Evolutionary conservation across 2,888 invertebrate species (phyloP), one percentile per base, ranked within the genome.

Genomic region (Aleiodes testaceus): DNA sequence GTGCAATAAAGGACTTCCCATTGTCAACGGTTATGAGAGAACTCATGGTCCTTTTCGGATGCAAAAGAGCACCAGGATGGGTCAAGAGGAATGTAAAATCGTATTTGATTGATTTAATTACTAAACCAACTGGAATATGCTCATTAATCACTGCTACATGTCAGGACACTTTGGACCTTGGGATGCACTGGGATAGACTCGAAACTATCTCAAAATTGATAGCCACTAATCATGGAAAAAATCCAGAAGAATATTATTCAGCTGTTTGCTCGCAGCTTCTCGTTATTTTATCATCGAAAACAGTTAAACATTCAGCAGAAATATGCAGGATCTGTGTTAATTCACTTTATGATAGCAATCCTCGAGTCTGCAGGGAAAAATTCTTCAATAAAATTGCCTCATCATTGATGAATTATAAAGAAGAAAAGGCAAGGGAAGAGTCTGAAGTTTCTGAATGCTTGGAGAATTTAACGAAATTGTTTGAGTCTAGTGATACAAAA

Each of bases 11-110:
- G 18, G 89, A 89, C 70, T 90, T 91, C 70, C 92, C 92, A 77
- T 91, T 91, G 79, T 90, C 91, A 22, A 85, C 90, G 61, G 87
- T 93, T 42, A 91, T 94, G 81, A 92, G 91, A 80, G 93, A 94
- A 84, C 88, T 94, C n/a, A 89, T 94, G 87, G 88, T 92, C 52
- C 88, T 94, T 44, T 91, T 91, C 79, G 90, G 90, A 83, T 84
- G 87, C 12, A 85, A 82, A 69, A 87, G 89, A 44, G 88, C 90
- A 22, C 93, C 93, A 2, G 82, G 81, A 11, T 94, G 94, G 92
- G 89, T 93, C 50, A 91, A 90, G 80, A 89, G 88, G 83, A 88
- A 89, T 11, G 90, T 93, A 77, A 89, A 90, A 30, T 89, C 89
- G 74, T 90, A 91, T 80, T 85, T 95, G 78, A 91, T 92, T 44